Conservation (phyloP, 2,888 invertebrate genomes). For the Bimastos eiseni region DNA sequence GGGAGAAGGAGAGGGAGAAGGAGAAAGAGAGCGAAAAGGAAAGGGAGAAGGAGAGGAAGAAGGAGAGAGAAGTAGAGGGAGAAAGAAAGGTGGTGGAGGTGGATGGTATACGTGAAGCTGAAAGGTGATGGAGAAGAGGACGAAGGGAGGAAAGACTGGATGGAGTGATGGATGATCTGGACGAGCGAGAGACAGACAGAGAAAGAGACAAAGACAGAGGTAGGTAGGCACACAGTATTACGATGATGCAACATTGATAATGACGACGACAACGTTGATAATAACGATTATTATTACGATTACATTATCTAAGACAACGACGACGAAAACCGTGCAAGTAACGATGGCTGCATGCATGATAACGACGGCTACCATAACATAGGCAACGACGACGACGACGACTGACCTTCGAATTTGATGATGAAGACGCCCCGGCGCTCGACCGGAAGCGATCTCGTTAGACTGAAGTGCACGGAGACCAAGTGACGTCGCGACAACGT, state of each 20-base stretch:
- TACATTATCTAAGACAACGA: no score
- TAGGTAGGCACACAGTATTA: neutral
- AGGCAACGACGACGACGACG: neutral
- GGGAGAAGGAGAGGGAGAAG: neutral
- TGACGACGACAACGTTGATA: neutral
- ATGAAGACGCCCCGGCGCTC: neutral
- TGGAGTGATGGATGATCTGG: neutral
- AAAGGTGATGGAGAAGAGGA: neutral
- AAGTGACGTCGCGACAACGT: neutral
- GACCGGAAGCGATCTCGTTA: constrained; percentile 15
- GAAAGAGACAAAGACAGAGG: neutral
- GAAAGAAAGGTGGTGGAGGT: no score
- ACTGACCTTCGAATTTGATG: constrained; percentile 14
- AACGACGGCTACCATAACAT: neutral
- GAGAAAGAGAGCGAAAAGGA: neutral
- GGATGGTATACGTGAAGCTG: neutral
- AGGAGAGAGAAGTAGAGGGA: no score
- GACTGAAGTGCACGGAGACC: constrained; percentile 2
- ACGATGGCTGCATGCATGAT: neutral
- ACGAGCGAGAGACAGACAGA: neutral
- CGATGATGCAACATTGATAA: neutral
- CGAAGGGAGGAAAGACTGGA: neutral
- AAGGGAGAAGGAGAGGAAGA: no score
- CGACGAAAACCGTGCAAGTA: neutral
- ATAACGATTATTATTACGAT: no score